phyloP scores from a whole-genome alignment of 2,888 invertebrate species.

The Tricholauxania praeusta region DNA sequence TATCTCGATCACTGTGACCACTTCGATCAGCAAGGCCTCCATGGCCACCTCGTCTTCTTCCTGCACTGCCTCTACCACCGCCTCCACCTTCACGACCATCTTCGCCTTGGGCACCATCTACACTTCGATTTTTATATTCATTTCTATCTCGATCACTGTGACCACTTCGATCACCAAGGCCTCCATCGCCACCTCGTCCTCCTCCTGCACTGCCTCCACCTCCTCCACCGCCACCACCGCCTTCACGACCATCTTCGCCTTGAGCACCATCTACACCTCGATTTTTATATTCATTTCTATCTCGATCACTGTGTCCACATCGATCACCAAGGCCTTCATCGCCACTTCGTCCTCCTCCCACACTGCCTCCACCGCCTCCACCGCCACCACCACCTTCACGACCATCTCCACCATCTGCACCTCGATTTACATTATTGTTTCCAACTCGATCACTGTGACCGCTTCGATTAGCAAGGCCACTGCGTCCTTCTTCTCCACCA shows the following conservation, averaged over 20 bases:
- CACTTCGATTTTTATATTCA: too few relatives aligned
- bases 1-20: too few relatives aligned
- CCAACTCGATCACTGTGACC: conserved; percentile 49
- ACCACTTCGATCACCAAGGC: neutral
- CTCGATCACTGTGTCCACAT: conserved; percentile 41
- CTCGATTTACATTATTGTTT: conserved; percentile 41
- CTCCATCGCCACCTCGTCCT: conserved; percentile 26
- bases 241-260: conserved; percentile 77
- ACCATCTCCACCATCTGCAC: conserved; percentile 68
- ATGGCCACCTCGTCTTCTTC: too few relatives aligned
- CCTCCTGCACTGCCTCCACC: conserved; percentile 30
- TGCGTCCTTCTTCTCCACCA: conserved; percentile 35
- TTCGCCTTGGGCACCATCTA: neutral
- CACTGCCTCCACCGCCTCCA: conserved; percentile 34
- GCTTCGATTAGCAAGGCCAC: conserved; percentile 31
- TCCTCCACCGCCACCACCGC: conserved; percentile 11
- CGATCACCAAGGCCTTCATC: conserved; percentile 23
- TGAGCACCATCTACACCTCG: conserved; percentile 63
- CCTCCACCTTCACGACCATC: conserved; percentile 19
- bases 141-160: neutral
- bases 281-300: conserved; percentile 50
- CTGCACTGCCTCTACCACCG: too few relatives aligned
- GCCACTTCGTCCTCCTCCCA: conserved; percentile 39
- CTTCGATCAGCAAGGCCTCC: too few relatives aligned
- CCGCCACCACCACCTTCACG: conserved; percentile 65